Evolutionary conservation across 2,888 invertebrate species (phyloP).

Genomic region (Drosophila nr. perissopoda): DNA sequence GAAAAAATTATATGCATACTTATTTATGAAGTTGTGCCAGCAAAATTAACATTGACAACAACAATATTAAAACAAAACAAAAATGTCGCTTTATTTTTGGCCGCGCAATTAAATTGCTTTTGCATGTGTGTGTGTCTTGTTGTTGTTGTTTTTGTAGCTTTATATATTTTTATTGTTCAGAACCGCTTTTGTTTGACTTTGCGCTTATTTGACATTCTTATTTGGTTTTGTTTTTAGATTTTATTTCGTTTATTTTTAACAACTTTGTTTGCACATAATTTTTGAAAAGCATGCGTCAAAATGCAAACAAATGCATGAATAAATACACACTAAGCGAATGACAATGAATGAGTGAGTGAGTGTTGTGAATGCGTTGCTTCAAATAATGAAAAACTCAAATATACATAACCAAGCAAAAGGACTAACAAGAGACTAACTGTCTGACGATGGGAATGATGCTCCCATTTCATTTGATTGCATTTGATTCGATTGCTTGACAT

Average conservation of each 20-base stretch:
- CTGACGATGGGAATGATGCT: slow-evolving; percentile 18
- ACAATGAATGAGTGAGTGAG: slow-evolving; percentile 57
- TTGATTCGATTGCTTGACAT: slow-evolving; percentile 59
- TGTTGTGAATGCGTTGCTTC: slow-evolving; percentile 50
- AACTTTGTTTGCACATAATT: slow-evolving; percentile 78
- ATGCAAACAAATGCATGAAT: slow-evolving; percentile 79
- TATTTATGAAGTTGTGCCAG: slow-evolving; percentile 75
- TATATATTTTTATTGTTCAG: slow-evolving; percentile 10
- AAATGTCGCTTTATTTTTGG: slow-evolving; percentile 61
- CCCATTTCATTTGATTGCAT: slow-evolving; percentile 52
- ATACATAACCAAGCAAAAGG: slow-evolving; percentile 30
- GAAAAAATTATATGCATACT: slow-evolving; percentile 64
- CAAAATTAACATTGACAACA: slow-evolving; percentile 75
- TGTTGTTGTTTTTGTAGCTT: slow-evolving; percentile 10
- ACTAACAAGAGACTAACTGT: slow-evolving; percentile 13
- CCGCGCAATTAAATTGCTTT: slow-evolving; percentile 72
- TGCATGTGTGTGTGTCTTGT: slow-evolving; percentile 44
- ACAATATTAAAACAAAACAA: slow-evolving; percentile 38
- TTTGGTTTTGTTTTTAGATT: slow-evolving; percentile 40
- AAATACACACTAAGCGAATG: slow-evolving; percentile 65
- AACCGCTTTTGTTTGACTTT: slow-evolving; percentile 72
- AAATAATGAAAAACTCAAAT: slow-evolving; percentile 73
- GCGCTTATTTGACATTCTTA: slow-evolving; percentile 79
- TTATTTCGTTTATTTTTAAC: slow-evolving; percentile 40
- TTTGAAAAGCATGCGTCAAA: slow-evolving; percentile 77